Evolutionary conservation across 1,140 invertebrate species (phyloP).

Genomic region (Lerema accius): DNA sequence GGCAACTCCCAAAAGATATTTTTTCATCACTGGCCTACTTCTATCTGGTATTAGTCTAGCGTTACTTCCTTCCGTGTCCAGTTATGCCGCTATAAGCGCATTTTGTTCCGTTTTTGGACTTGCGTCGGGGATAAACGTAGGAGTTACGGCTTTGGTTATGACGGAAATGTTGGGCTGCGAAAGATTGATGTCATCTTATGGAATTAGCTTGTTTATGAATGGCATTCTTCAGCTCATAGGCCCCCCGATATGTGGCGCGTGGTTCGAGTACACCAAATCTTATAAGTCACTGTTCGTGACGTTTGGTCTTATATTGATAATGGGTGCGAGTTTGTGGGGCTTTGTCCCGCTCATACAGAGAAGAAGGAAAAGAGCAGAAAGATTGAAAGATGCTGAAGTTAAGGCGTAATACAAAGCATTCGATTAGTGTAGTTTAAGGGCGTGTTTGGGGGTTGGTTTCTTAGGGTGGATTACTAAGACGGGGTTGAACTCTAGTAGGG

Average conservation of each 20-base stretch:
- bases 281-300: constrained; percentile 88
- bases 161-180: constrained; percentile 93
- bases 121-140: constrained; percentile 93
- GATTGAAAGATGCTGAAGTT: constrained; percentile 34
- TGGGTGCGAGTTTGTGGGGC: constrained; percentile 89
- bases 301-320: constrained; percentile 88
- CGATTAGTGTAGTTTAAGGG: constrained; percentile 25
- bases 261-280: constrained; percentile 85
- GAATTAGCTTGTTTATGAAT: constrained; percentile 92
- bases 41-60: constrained; percentile 89
- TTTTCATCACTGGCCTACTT: constrained; percentile 90
- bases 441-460: no score
- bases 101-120: constrained; percentile 91
- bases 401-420: constrained; percentile 29
- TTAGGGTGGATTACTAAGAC: no score
- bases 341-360: constrained; percentile 88
- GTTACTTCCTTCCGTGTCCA: constrained; percentile 85
- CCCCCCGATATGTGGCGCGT: constrained; percentile 89
- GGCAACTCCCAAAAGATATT: constrained; percentile 89
- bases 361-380: constrained; percentile 61
- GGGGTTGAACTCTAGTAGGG: no score
- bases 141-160: constrained; percentile 93
- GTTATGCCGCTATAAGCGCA: constrained; percentile 84
- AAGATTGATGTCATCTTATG: constrained; percentile 91
- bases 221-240: constrained; percentile 91